Evolutionary conservation across 2,113 vertebrate species (phyloP).

Genomic region (Otolemur garnettii): DNA sequence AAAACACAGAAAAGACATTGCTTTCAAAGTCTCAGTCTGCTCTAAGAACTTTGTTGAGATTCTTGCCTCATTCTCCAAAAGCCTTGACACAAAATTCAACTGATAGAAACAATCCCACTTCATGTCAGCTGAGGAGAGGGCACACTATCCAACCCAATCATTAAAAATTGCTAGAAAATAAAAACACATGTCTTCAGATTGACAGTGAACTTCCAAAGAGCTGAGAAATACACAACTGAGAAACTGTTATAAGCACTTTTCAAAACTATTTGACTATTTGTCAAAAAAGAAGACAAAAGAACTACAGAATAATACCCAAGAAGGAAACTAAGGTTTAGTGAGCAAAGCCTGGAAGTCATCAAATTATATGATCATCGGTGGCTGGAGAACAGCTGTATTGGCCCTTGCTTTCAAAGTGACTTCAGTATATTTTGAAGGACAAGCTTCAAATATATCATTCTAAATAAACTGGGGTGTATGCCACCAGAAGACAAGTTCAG

Average conservation of each 20-base stretch:
- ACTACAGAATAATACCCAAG: background rate
- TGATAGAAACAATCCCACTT: background rate
- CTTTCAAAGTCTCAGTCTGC: slow-evolving; percentile 58
- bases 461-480: background rate
- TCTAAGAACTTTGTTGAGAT: slow-evolving; percentile 64
- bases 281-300: slow-evolving; percentile 20
- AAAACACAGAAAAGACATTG: slow-evolving; percentile 64
- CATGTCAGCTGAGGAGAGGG: background rate
- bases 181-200: background rate
- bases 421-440: background rate
- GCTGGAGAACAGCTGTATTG: background rate
- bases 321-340: background rate
- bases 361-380: background rate
- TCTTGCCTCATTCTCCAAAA: slow-evolving; percentile 56
- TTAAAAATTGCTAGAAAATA: slow-evolving; percentile 40
- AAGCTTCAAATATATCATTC: background rate
- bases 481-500: background rate
- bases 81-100: slow-evolving; percentile 43
- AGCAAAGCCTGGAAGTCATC: background rate
- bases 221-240: background rate
- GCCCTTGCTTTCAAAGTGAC: background rate
- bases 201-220: slow-evolving; percentile 8
- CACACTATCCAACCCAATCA: background rate
- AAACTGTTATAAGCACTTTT: too few species aligned
- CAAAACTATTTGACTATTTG: too few species aligned